Evolutionary conservation across 2,113 vertebrate species (phyloP).

Genomic region (Lonchura striata): DNA sequence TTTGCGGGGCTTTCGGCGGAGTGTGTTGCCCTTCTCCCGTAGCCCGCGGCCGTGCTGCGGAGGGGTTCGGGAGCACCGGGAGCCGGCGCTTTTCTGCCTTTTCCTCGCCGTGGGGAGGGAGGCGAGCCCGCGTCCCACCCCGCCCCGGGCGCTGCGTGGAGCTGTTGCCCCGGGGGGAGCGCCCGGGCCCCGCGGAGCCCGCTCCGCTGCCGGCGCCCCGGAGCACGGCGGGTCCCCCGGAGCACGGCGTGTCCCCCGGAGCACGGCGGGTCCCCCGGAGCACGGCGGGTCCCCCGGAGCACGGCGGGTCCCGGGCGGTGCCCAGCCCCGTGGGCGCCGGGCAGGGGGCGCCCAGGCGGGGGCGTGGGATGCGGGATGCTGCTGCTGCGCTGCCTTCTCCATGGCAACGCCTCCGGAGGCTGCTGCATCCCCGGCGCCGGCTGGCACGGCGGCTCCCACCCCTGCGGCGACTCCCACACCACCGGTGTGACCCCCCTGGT

Average conservation of each 20-base stretch:
- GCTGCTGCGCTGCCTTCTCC: conserved; percentile 40
- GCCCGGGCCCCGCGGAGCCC: background rate
- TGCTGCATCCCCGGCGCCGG: background rate
- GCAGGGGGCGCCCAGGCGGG: conserved; percentile 27
- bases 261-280: too few species aligned
- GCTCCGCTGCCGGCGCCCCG: too few species aligned
- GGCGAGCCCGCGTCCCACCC: background rate
- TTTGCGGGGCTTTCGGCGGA: background rate
- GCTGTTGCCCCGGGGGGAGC: background rate
- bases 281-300: background rate
- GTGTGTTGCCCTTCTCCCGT: background rate
- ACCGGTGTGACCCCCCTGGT: background rate
- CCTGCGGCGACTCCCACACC: background rate
- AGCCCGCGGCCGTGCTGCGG: background rate
- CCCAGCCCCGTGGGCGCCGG: background rate
- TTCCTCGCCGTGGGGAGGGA: background rate
- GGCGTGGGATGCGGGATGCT: conserved; percentile 36
- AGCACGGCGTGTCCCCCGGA: background rate
- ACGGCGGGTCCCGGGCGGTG: background rate
- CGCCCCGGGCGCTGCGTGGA: background rate
- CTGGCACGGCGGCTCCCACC: conserved; percentile 1
- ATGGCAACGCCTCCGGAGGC: conserved; percentile 43
- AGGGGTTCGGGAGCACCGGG: background rate
- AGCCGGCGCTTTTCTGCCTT: background rate
- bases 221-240: background rate